Percentiles rank a stretch among this genome's conserved stretches.
Evolutionary conservation across 2,888 invertebrate genomes (phyloP).

Genomic region (Cylloceria caligata): DNA sequence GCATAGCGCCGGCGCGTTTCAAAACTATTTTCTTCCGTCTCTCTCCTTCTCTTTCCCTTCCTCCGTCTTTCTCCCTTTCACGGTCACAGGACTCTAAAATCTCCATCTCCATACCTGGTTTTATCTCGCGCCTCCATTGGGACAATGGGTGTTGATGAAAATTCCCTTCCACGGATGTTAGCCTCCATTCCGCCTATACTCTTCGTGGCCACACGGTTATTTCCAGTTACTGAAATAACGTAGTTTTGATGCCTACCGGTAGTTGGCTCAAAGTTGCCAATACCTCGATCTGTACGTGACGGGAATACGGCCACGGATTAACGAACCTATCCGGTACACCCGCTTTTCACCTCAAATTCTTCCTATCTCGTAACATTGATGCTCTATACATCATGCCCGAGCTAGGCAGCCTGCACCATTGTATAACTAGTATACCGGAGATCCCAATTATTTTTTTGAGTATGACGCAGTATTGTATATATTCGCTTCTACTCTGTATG

Average conservation of each 20-base stretch:
- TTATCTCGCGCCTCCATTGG: slow-evolving; percentile 22
- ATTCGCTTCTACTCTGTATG: background rate
- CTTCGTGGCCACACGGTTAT: slow-evolving; percentile 7
- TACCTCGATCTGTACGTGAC: slow-evolving; percentile 21
- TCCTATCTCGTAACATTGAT: background rate
- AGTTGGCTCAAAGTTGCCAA: slow-evolving; percentile 12
- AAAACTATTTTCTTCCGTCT: background rate
- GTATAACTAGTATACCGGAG: background rate
- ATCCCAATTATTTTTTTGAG: slow-evolving; percentile 7
- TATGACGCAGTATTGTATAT: background rate
- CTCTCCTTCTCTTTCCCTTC: background rate
- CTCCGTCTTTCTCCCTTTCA: slow-evolving; percentile 1
- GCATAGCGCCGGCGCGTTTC: background rate
- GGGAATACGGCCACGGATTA: slow-evolving; percentile 42
- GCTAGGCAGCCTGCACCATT: background rate
- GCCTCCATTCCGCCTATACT: background rate
- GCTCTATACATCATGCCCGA: background rate
- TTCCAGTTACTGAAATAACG: slow-evolving; percentile 41
- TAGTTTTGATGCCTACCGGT: slow-evolving; percentile 1
- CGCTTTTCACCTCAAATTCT: slow-evolving; percentile 16
- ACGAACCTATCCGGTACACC: slow-evolving; percentile 24
- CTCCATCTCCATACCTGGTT: slow-evolving; percentile 13
- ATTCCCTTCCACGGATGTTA: slow-evolving; percentile 47
- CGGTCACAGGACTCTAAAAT: slow-evolving; percentile 27
- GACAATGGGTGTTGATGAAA: slow-evolving; percentile 62